Evolutionary conservation across 2,888 invertebrate genomes (phyloP).

Genomic region (Orthosia cruda): DNA sequence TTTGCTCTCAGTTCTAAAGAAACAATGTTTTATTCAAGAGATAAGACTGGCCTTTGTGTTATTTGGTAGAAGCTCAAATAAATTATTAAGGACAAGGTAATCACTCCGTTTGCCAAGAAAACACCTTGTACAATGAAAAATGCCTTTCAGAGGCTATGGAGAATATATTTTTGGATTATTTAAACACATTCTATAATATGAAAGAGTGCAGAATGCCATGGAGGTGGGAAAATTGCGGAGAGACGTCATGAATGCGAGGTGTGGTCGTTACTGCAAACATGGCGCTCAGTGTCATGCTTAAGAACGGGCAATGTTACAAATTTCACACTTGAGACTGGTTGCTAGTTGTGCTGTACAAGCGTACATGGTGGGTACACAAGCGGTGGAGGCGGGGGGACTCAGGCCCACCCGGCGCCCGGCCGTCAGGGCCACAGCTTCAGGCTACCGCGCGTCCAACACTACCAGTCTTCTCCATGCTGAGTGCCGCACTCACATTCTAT

Average conservation of each 20-base stretch:
- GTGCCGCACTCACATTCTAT: slow-evolving; percentile 63
- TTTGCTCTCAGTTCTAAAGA: slow-evolving; percentile 80
- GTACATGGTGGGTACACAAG: slow-evolving; percentile 27
- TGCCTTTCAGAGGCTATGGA: slow-evolving; percentile 77
- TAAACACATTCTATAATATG: slow-evolving; percentile 68
- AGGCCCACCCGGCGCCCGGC: slow-evolving; percentile 23
- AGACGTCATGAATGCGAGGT: slow-evolving; percentile 42
- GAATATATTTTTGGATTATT: slow-evolving; percentile 77
- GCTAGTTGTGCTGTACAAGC: slow-evolving; percentile 65
- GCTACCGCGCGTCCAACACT: slow-evolving; percentile 24
- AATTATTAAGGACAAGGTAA: slow-evolving; percentile 87
- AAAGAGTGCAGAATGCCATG: slow-evolving; percentile 60
- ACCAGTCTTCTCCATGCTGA: slow-evolving; percentile 46
- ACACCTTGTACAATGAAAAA: slow-evolving; percentile 81
- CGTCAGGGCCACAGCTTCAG: slow-evolving; percentile 12
- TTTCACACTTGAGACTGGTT: slow-evolving; percentile 76
- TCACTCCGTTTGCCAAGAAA: slow-evolving; percentile 85
- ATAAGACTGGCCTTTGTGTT: slow-evolving; percentile 87
- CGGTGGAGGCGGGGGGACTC: slow-evolving; percentile 18
- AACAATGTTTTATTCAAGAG: slow-evolving; percentile 87
- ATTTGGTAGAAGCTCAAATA: slow-evolving; percentile 85
- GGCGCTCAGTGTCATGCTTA: slow-evolving; percentile 58
- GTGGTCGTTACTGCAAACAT: slow-evolving; percentile 63
- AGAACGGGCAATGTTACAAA: slow-evolving; percentile 71
- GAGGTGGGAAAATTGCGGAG: slow-evolving; percentile 7